Evolutionary conservation across 2,113 vertebrate species (phyloP).

Genomic region (Capricornis sumatraensis): DNA sequence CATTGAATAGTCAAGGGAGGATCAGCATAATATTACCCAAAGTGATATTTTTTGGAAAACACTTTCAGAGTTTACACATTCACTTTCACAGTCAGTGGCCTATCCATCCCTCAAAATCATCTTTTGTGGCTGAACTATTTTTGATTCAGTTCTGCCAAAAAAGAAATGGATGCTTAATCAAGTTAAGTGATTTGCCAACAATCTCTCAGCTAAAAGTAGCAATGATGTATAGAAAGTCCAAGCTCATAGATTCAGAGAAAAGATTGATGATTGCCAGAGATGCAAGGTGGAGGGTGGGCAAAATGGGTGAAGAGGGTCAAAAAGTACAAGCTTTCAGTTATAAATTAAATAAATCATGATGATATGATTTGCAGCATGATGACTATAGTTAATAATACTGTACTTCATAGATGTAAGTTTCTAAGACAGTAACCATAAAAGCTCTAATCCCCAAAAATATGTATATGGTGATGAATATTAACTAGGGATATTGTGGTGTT

Average conservation of each 20-base stretch:
- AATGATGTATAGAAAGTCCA: rapidly evolving
- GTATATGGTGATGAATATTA: neutral
- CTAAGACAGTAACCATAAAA: neutral
- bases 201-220: rapidly evolving
- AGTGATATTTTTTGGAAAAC: neutral
- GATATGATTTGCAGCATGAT: neutral
- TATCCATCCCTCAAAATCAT: neutral
- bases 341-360: neutral
- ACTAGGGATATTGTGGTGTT: neutral
- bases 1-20: neutral
- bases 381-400: neutral
- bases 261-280: neutral
- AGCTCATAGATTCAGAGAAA: neutral
- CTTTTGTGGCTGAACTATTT: no score
- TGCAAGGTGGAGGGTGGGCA: rapidly evolving
- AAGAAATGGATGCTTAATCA: neutral
- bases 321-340: neutral
- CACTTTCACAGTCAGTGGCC: neutral
- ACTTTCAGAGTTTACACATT: rapidly evolving
- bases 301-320: neutral
- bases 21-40: neutral
- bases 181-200: neutral
- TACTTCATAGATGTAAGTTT: no score
- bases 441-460: neutral
- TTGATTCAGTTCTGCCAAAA: neutral